Base-by-base conservation (phyloP, 2,113 vertebrate species). In the Paralichthys olivaceus region DNA sequence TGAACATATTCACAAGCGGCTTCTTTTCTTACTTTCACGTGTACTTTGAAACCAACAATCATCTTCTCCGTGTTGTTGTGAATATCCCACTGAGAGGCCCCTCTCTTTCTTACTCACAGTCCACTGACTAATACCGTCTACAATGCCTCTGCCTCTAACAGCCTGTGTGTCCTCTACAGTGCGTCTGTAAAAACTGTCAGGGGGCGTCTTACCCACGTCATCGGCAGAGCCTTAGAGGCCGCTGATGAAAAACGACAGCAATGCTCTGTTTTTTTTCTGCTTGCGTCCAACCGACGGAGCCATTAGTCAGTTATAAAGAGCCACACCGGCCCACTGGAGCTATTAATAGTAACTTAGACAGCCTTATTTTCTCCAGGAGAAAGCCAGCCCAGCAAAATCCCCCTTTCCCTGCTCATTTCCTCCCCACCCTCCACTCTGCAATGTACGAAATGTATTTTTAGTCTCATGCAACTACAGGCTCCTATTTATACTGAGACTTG, bases 291-390 rank as follows among this genome's bases (percentile, higher is more conserved):
- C 73, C 13, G 80, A 79, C 79, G 61, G 62, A 69, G 73, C 73
- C 72, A 19, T 92, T 90, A 90, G 59, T 90, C 91, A 88, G 83
- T 32, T 72, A 75, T 78, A 76, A 84, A 83, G 78, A 67, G 68
- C 67, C 73, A 80, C 75, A 40, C 71, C 66, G 34, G 37, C 82
- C 71, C 37, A 19, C 45, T 67, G 55, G 34, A 26, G 78, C 84
- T 93, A 93, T 91, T 88, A 90, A 91, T 93, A 93, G 81, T 9
- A 34, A 32, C 61, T 70, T 28, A 72, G 66, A 37, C 74, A 5
- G 60, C 26, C 69, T 64, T 69, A 19, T 81, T 70, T 78, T 57
- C 29, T 34, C 1, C 51, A 55, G 63, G 77, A 83, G 81, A 77
- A 79, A 60, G 59, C 64, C 45, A 75, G 40, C 71, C 72, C 28